A percentile compares a stretch with the other conserved stretches of the same genome.
These are phyloP conservation scores for Prionailurus bengalensis DNA, from an alignment of 2,113 vertebrate species.

Conservation along the genomic window DNA sequence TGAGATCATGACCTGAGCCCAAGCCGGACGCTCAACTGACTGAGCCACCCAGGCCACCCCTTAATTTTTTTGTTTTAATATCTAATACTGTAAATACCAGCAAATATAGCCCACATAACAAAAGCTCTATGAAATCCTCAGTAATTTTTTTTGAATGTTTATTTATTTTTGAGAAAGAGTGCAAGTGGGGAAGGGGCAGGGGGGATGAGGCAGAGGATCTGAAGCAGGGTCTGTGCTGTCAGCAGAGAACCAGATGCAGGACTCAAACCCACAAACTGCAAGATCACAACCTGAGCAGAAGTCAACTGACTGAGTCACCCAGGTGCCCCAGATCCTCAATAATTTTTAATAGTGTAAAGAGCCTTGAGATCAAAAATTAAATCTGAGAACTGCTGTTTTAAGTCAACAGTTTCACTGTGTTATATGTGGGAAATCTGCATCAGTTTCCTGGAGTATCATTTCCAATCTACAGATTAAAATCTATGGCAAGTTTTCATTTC, in stretches of 20 bases:
- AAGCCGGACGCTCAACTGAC: too few species aligned
- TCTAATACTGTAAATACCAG: constrained; percentile 13
- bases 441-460: neutral
- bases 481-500: neutral
- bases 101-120: neutral
- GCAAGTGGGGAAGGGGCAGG: too few species aligned
- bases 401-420: neutral
- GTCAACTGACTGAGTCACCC: neutral
- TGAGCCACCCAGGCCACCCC: too few species aligned
- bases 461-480: neutral
- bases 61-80: neutral
- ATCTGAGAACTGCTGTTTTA: constrained; percentile 12
- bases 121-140: constrained; percentile 18
- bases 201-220: too few species aligned
- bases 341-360: neutral
- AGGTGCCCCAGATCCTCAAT: neutral
- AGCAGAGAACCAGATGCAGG: too few species aligned
- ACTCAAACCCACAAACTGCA: too few species aligned
- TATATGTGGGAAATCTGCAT: neutral
- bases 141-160: neutral
- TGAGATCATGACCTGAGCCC: too few species aligned
- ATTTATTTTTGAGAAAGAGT: too few species aligned
- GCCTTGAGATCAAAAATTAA: neutral
- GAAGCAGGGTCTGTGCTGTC: too few species aligned
- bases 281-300: too few species aligned